These are phyloP conservation scores for Madoqua kirkii DNA, from an alignment of 2,113 vertebrate genomes.

Conservation along the genomic window DNA sequence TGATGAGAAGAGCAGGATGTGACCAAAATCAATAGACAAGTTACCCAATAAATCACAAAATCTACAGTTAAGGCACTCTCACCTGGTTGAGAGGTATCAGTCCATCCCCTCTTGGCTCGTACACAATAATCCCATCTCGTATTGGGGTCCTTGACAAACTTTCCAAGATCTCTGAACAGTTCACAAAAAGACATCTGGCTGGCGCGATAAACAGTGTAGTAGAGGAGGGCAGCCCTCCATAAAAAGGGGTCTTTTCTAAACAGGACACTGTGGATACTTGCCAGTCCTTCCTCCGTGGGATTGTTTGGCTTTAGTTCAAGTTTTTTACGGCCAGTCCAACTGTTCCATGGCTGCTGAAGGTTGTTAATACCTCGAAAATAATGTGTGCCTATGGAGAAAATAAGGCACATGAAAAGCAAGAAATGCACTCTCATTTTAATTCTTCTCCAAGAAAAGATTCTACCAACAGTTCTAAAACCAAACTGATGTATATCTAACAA, in stretches of 20 bases:
- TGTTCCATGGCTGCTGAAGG: constrained; percentile 92
- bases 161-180: constrained; percentile 88
- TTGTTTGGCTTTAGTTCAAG: constrained; percentile 90
- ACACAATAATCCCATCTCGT: constrained; percentile 97
- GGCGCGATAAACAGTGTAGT: constrained; percentile 93
- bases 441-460: not conserved
- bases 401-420: not conserved
- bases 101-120: constrained; percentile 95
- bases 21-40: not conserved
- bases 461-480: not conserved
- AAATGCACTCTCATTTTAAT: not conserved
- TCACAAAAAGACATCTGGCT: constrained; percentile 90
- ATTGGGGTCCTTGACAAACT: constrained; percentile 90
- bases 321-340: constrained; percentile 81
- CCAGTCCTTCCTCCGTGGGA: constrained; percentile 95
- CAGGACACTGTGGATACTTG: constrained; percentile 94
- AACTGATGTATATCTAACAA: not conserved
- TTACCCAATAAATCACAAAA: not conserved
- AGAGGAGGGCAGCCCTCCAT: constrained; percentile 95
- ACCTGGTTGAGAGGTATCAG: constrained; percentile 91
- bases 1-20: not conserved
- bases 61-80: not conserved
- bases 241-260: constrained; percentile 92
- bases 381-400: constrained; percentile 87
- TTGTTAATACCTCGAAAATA: constrained; percentile 95